phyloP scores from a whole-genome alignment of 2,888 invertebrate species.

The Hecatera dysodea region DNA sequence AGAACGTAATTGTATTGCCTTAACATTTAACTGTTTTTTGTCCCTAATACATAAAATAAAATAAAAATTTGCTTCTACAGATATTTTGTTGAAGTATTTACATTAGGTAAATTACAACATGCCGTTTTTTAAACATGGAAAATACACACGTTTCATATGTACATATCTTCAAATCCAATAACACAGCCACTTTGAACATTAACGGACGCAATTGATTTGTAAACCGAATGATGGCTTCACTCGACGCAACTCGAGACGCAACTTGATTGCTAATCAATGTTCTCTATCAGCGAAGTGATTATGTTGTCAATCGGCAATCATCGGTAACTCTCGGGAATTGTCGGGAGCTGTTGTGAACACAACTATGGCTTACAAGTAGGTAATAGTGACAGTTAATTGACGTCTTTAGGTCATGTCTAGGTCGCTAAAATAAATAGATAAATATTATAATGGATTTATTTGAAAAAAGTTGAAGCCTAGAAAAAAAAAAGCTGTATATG shows the following conservation, averaged over 20 bases:
- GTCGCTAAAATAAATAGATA: background rate
- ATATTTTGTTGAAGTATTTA: too few species aligned
- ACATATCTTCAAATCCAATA: background rate
- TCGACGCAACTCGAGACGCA: constrained; percentile 9
- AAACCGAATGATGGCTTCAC: constrained; percentile 24
- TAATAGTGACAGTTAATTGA: background rate
- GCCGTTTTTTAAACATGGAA: too few species aligned
- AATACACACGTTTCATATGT: background rate
- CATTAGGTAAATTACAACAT: too few species aligned
- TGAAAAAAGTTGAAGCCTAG: too few species aligned
- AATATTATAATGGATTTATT: too few species aligned
- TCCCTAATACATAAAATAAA: too few species aligned
- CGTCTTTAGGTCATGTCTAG: background rate
- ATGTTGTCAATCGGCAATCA: constrained; percentile 8
- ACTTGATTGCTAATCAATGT: constrained; percentile 38
- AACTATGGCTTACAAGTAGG: background rate
- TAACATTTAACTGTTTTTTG: too few species aligned
- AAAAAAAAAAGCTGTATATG: too few species aligned
- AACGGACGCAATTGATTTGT: constrained; percentile 7
- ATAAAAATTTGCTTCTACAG: too few species aligned
- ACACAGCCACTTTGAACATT: background rate
- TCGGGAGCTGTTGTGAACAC: background rate
- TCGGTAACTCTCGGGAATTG: background rate
- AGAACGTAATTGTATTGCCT: too few species aligned
- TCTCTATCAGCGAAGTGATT: constrained; percentile 19